phyloP scores from a whole-genome alignment of 1,140 invertebrate species.

The Saxidomus purpurata region DNA sequence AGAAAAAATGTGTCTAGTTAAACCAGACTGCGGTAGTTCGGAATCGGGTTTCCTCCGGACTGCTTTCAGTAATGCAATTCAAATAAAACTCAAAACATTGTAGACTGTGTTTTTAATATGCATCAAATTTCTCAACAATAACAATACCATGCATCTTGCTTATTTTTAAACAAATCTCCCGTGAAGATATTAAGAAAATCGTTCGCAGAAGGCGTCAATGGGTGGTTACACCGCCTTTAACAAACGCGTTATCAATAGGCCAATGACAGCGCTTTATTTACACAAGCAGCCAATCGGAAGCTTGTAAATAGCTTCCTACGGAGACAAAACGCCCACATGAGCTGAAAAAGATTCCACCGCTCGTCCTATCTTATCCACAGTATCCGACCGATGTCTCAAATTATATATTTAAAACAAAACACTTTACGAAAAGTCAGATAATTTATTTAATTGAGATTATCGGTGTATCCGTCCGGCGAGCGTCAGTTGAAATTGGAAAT shows the following conservation, averaged over 20 bases:
- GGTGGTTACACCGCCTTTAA: background rate
- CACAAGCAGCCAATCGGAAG: conserved; percentile 35
- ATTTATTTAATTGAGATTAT: conserved; percentile 61
- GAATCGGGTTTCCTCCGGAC: background rate
- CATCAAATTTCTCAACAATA: conserved; percentile 20
- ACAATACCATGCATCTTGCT: conserved; percentile 7
- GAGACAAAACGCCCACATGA: conserved; percentile 12
- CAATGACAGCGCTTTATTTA: conserved; percentile 52
- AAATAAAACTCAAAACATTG: conserved; percentile 58
- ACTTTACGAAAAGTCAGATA: conserved; percentile 55
- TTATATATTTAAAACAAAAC: conserved; percentile 64
- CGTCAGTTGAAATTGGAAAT: conserved; percentile 49
- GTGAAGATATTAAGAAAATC: conserved; percentile 31
- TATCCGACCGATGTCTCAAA: conserved; percentile 24
- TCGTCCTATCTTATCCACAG: conserved; percentile 20
- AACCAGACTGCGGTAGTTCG: conserved; percentile 9
- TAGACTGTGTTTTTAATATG: conserved; percentile 3
- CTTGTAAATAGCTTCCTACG: background rate
- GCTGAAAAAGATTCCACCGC: background rate
- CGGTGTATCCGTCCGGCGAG: conserved; percentile 12
- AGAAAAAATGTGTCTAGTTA: conserved; percentile 7
- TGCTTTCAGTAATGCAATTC: background rate
- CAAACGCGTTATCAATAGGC: background rate
- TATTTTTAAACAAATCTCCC: conserved; percentile 40
- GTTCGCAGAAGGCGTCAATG: conserved; percentile 46